A percentile compares a stretch with the other conserved stretches of the same genome.
phyloP scores from a whole-genome alignment of 2,888 invertebrate species.

The Patella pellucida region DNA sequence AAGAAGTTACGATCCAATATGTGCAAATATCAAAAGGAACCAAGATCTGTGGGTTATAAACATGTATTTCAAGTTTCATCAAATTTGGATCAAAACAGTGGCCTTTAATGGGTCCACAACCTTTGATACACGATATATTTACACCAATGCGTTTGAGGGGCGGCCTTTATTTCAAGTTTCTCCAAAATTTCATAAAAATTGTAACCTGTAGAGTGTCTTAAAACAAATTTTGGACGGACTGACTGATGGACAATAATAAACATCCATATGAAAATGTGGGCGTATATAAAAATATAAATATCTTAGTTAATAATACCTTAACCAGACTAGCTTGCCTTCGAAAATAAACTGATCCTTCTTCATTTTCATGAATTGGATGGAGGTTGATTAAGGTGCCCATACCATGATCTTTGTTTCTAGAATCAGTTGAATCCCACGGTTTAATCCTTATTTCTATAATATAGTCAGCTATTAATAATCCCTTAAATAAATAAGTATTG shows the following conservation, averaged over 20 bases:
- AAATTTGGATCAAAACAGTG: too few relatives aligned
- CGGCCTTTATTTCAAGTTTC: too few relatives aligned
- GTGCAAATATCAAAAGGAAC: too few relatives aligned
- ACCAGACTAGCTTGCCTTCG: conserved; percentile 58
- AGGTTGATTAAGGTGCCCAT: conserved; percentile 49
- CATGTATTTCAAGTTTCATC: too few relatives aligned
- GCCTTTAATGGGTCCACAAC: too few relatives aligned
- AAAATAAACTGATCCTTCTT: conserved; percentile 61
- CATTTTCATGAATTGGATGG: conserved; percentile 63
- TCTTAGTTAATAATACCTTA: conserved; percentile 36
- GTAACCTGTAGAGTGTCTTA: too few relatives aligned
- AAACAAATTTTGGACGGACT: background rate
- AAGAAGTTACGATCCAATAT: too few relatives aligned
- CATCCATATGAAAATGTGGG: background rate
- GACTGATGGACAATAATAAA: background rate
- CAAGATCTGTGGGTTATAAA: too few relatives aligned
- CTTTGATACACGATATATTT: too few relatives aligned
- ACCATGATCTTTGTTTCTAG: conserved; percentile 43
- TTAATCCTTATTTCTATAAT: conserved; percentile 59
- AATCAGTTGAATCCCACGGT: conserved; percentile 56
- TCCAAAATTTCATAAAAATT: too few relatives aligned
- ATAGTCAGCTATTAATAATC: conserved; percentile 49
- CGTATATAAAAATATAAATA: background rate
- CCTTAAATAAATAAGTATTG: conserved; percentile 36
- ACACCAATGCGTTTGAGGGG: too few relatives aligned